Base-by-base conservation (phyloP, 2,888 invertebrate genomes). In the Drosophila incognita region DNA sequence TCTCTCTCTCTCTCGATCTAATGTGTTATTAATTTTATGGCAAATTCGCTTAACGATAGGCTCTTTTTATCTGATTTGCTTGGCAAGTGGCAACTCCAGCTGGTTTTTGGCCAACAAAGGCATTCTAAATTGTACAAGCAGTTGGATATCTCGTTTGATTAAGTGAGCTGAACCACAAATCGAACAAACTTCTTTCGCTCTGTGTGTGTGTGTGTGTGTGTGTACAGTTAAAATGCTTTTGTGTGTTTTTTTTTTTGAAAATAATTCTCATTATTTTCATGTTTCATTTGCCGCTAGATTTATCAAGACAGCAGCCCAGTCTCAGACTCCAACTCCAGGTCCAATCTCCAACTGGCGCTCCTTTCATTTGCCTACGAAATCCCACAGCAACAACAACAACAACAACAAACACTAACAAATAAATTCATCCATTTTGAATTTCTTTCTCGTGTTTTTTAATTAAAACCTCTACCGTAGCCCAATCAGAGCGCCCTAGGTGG, bases 401-500 rank as follows among this genome's bases (percentile, higher is more conserved):
- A 42, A 68, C 35, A 35, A 54, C 21, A 74, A 38, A 31, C n/a
- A 24, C 15, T 15, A 46, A 24, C 15, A 46, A 46, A 46, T 24
- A 40, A 48, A 38, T 65, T 70, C 69, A 77, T 73, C 60, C 59
- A 78, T 68, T 68, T 78, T 73, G 74, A 66, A 74, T 56, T 71
- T 67, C 76, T 74, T 75, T 79, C 77, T 83, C 74, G 81, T 87
- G 79, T 89, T 87, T 90, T 83, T 88, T 90, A 91, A 91, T 91
- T 92, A 91, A 92, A 91, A 82, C 84, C 90, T 89, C 89, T 87
- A 82, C 81, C 82, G 78, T 88, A 84, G 87, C 79, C 89, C 91
- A 91, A 92, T 92, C 92, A 92, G 92, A 89, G 82, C 92, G 87
- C 92, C 77, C 89, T 92, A 87, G 91, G 91, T 88, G 85, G 87